Conservation (phyloP, 2,888 invertebrate genomes). For the Andrena fulva region DNA sequence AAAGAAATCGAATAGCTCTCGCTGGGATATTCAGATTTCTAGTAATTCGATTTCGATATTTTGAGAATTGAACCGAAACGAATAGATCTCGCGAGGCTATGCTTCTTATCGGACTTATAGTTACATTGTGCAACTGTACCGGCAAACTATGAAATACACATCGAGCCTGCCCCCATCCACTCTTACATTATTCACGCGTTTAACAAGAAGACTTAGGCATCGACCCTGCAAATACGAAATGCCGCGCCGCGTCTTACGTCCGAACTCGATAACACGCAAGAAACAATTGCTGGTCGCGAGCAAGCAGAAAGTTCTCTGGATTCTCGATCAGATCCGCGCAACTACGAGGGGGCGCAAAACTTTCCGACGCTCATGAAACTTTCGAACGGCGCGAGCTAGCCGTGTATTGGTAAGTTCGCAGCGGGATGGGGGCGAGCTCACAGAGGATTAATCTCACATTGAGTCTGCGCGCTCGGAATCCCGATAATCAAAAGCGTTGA, state of each 20-base stretch:
- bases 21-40: no score
- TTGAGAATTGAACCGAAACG: no score
- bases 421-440: conserved; percentile 66
- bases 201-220: neutral
- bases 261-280: conserved; percentile 30
- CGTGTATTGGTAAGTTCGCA: conserved; percentile 69
- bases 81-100: no score
- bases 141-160: neutral
- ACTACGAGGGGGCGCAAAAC: conserved; percentile 64
- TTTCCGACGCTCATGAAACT: conserved; percentile 69
- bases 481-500: conserved; percentile 76
- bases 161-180: neutral
- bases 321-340: conserved; percentile 64
- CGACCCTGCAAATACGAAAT: neutral
- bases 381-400: conserved; percentile 63
- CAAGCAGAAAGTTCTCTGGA: conserved; percentile 34
- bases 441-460: conserved; percentile 74
- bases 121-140: neutral
- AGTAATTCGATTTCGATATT: no score
- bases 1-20: neutral
- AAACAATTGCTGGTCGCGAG: conserved; percentile 46
- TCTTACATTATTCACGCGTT: neutral
- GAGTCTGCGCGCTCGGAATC: conserved; percentile 73
- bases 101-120: neutral
- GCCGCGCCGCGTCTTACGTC: neutral